A percentile compares a stretch with the other conserved stretches of the same genome.
Evolutionary conservation across 2,797 vertebrate genomes (phyloP).

Genomic region (Platyrinchus mystaceus): DNA sequence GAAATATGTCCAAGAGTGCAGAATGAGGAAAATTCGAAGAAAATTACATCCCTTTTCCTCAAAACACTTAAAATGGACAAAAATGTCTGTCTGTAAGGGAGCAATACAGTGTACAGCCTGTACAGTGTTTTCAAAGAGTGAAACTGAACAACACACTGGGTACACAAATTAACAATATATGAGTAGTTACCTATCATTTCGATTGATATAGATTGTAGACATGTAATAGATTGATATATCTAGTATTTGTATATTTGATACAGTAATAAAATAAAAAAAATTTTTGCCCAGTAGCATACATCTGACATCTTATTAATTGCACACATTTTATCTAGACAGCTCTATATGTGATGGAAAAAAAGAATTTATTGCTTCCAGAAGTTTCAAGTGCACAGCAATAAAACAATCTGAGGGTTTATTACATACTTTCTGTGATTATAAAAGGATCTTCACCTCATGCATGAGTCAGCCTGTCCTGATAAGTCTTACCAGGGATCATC

Average conservation of each 20-base stretch:
- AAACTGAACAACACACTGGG: not conserved
- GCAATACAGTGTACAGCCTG: not conserved
- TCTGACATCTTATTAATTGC: not conserved
- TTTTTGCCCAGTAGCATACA: not conserved
- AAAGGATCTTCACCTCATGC: not conserved
- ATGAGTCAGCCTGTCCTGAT: not conserved
- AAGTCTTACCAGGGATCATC: not conserved
- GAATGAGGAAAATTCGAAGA: not conserved
- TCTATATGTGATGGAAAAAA: not conserved
- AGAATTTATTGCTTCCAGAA: not conserved
- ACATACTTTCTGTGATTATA: not conserved
- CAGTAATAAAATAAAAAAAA: not conserved
- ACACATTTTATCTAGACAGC: not conserved
- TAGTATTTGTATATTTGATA: not conserved
- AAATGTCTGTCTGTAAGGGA: not conserved
- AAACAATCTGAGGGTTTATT: not conserved
- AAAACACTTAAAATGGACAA: not conserved
- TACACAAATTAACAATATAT: not conserved
- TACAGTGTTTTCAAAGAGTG: not conserved
- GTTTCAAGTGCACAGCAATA: not conserved
- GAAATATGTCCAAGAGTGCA: not conserved
- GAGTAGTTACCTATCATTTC: not conserved
- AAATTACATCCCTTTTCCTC: not conserved
- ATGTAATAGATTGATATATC: not conserved
- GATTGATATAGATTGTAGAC: not conserved